phyloP scores from a whole-genome alignment of 2,113 vertebrate genomes.

The Myotis davidii region DNA sequence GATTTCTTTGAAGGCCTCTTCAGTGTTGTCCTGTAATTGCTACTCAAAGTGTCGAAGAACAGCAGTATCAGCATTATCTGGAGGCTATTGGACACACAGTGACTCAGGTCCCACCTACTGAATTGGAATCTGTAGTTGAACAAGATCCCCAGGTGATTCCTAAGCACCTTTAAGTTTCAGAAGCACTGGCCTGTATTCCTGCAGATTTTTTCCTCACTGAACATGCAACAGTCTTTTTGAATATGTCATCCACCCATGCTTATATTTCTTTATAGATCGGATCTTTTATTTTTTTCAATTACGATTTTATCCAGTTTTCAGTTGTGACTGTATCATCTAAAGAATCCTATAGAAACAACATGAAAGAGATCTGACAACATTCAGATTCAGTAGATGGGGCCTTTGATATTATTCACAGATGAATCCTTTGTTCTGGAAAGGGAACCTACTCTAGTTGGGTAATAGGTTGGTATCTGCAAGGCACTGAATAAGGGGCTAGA shows the following conservation, averaged over 20 bases:
- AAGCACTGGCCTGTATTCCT: background rate
- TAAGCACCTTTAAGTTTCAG: background rate
- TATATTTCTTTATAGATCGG: background rate
- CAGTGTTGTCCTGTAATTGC: background rate
- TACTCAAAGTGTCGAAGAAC: background rate
- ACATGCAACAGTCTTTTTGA: background rate
- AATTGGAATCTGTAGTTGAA: background rate
- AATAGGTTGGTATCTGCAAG: background rate
- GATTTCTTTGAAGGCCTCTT: background rate
- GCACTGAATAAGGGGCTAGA: background rate
- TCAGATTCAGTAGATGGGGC: background rate
- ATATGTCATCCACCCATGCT: background rate
- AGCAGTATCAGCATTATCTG: background rate
- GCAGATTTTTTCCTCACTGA: background rate
- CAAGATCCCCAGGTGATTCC: background rate
- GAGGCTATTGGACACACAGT: background rate
- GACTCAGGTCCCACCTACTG: background rate
- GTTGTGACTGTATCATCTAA: background rate
- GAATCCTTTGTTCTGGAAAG: background rate
- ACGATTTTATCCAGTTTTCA: background rate
- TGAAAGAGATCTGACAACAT: background rate
- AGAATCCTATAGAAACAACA: background rate
- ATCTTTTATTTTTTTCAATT: background rate
- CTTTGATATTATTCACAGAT: background rate
- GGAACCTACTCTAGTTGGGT: background rate